These are phyloP conservation scores for Opisthograptis luteolata DNA, from an alignment of 2,888 invertebrate species.

Conservation along the genomic window DNA sequence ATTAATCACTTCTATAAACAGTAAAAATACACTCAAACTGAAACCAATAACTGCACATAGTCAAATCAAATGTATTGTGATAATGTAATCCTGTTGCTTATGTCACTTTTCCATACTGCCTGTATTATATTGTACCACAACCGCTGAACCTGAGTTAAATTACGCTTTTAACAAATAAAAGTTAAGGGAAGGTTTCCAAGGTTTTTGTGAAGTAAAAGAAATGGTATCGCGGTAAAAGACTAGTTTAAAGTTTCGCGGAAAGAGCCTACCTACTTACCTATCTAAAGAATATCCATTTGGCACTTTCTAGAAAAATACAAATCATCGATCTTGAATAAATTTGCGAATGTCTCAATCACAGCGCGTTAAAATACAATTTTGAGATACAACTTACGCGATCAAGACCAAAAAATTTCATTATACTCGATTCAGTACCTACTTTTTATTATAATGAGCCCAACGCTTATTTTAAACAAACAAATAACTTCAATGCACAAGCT, in stretches of 20 bases:
- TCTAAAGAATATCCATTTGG: background rate
- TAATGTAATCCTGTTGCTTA: background rate
- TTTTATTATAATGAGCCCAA: no score
- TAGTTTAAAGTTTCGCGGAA: conserved; percentile 6
- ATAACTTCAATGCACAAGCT: no score
- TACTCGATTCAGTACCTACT: no score
- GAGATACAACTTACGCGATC: no score
- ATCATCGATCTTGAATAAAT: no score
- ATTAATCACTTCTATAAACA: no score
- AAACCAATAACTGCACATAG: background rate
- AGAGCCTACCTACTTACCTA: background rate
- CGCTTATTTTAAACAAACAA: no score
- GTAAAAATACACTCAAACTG: background rate
- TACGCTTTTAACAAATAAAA: conserved; percentile 70
- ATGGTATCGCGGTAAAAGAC: conserved; percentile 21
- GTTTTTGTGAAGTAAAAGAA: conserved; percentile 39
- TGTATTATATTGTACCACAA: conserved; percentile 37
- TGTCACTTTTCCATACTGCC: conserved; percentile 7
- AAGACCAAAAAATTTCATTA: no score
- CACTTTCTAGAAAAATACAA: background rate
- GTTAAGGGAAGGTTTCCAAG: conserved; percentile 50
- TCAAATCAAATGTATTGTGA: background rate
- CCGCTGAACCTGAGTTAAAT: conserved; percentile 60
- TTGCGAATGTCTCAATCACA: no score
- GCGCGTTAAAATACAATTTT: no score